These are phyloP conservation scores for Neodiprion virginianus DNA, from an alignment of 1,140 invertebrate genomes.

Conservation along the genomic window DNA sequence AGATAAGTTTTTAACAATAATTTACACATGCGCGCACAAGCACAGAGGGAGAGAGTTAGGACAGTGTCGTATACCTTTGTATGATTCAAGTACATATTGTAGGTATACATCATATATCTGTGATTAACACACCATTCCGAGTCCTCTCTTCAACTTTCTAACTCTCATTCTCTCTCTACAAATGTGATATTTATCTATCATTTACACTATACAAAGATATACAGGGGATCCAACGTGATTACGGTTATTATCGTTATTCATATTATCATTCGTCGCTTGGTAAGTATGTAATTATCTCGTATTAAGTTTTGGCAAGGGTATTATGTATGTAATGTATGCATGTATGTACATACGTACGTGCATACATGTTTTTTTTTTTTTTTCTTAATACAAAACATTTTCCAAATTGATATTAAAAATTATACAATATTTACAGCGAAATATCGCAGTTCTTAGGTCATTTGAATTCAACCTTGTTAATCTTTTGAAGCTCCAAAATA, in stretches of 20 bases:
- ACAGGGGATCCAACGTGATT: slow-evolving; percentile 42
- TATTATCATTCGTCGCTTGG: slow-evolving; percentile 32
- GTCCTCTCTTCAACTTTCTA: neutral
- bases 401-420: no score
- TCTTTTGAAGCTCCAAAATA: neutral
- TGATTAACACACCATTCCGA: neutral
- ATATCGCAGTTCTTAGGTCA: slow-evolving; percentile 26
- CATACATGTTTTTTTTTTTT: slow-evolving; percentile 30
- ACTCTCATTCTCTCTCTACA: neutral
- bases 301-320: slow-evolving; percentile 47
- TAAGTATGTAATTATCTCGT: slow-evolving; percentile 34
- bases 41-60: no score
- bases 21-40: no score
- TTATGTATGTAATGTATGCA: slow-evolving; percentile 28
- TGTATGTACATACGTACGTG: slow-evolving; percentile 36
- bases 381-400: slow-evolving; percentile 35
- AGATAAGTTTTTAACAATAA: no score
- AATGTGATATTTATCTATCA: slow-evolving; percentile 24
- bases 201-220: slow-evolving; percentile 49
- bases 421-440: slow-evolving; percentile 35
- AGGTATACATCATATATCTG: neutral
- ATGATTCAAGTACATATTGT: no score
- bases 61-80: no score
- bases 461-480: neutral
- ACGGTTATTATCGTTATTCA: slow-evolving; percentile 40